These are phyloP conservation scores for Ciconia nigra DNA, from an alignment of 2,797 vertebrate genomes.

Conservation along the genomic window DNA sequence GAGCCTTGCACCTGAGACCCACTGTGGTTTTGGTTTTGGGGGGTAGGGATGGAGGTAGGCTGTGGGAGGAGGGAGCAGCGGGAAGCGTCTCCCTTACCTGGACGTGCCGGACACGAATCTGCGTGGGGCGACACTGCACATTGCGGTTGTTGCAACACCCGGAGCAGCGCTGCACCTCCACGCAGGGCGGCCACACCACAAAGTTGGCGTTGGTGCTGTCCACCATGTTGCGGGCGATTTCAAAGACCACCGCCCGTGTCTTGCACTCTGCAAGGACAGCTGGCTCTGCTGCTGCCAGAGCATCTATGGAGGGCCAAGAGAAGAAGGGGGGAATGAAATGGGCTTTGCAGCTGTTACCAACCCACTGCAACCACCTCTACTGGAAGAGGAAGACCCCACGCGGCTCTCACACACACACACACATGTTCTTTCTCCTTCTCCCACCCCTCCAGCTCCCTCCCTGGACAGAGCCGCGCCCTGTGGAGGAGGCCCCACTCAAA, in stretches of 20 bases:
- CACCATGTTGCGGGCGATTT: constrained; percentile 88
- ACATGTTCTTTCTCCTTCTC: neutral
- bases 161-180: constrained; percentile 95
- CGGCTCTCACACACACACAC: neutral
- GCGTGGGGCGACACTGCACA: constrained; percentile 81
- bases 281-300: constrained; percentile 74
- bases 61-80: neutral
- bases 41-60: neutral
- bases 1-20: neutral
- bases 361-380: neutral
- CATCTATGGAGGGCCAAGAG: neutral
- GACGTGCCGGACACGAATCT: constrained; percentile 81
- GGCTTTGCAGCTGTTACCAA: neutral
- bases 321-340: neutral
- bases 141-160: constrained; percentile 88
- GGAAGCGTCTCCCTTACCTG: constrained; percentile 72
- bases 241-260: constrained; percentile 88
- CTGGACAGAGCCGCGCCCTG: neutral
- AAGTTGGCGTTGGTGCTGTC: constrained; percentile 92
- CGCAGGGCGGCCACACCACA: constrained; percentile 88
- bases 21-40: rapidly evolving
- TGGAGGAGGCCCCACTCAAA: neutral
- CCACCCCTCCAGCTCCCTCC: neutral
- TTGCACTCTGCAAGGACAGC: constrained; percentile 89
- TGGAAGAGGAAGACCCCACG: neutral